Base-by-base conservation (phyloP, 1,140 invertebrate genomes). In the Drosophila chauvacae region DNA sequence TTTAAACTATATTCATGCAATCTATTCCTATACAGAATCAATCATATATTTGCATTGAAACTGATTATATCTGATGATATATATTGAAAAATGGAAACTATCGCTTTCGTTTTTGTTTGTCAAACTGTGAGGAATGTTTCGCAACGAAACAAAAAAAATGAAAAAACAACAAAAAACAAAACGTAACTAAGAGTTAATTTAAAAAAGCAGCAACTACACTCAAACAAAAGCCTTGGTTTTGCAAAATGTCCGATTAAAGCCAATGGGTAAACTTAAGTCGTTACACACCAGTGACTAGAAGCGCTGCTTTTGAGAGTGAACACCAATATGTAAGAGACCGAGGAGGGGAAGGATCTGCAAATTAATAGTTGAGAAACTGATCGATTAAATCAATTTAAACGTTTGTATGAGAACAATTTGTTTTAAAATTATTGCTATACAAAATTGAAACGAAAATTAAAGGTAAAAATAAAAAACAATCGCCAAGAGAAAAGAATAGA, bases 51-150 rank as follows among this genome's bases (percentile, higher is more conserved):
- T 87, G 68, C 80, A 84, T 80, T 90, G 57, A 80, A 79, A 72
- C 73, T 61, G 26, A 53, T 55, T 20, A 55, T 37, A 55, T 73
- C 72, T 60, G 26, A 51, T 55, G 51, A 55, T 55, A 55, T 66
- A 72, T 62, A 48, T 62, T 57, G 53, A 39, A n/a, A 47, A 56
- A 63, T 72, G 62, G 56, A 74, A 64, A 80, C 50, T 73, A 80
- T 66, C 73, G 68, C 62, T 63, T 61, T 73, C 58, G 64, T 77
- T 78, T 66, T 80, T 65, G 60, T 73, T 70, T 45, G 73, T 66
- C 85, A 90, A 90, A 81, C 85, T 90, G 85, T 90, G 85, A 90
- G 84, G 88, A 90, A 90, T 90, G 85, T 90, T 90, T 90, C 85
- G 85, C 85, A 90, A 90, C 85, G 85, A 85, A 90, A 90, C 81